A percentile compares a stretch with the other conserved stretches of the same genome.
Evolutionary conservation across 2,888 invertebrate genomes (phyloP).

Genomic region (Sympetrum striolatum): DNA sequence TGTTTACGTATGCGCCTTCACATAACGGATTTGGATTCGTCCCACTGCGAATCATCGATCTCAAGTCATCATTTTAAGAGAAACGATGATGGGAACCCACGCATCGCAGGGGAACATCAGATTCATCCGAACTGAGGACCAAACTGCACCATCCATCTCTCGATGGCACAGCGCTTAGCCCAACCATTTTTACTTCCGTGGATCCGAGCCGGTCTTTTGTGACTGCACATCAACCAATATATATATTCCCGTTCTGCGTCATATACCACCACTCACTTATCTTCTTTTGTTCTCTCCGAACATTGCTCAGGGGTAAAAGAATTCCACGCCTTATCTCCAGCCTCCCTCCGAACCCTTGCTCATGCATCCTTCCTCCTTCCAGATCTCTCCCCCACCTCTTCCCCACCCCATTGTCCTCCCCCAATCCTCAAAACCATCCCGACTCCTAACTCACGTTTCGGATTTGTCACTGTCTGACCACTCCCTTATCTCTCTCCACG

Average conservation of each 20-base stretch:
- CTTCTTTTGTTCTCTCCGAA: slow-evolving; percentile 31
- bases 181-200: background rate
- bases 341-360: background rate
- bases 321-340: background rate
- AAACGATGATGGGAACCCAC: too few species aligned
- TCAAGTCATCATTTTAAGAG: too few species aligned
- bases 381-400: background rate
- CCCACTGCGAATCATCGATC: too few species aligned
- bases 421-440: background rate
- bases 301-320: background rate
- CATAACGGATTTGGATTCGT: too few species aligned
- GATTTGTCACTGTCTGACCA: slow-evolving; percentile 29
- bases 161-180: background rate
- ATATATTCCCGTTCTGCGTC: background rate
- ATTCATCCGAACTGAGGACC: background rate
- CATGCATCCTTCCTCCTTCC: background rate
- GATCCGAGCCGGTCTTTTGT: background rate
- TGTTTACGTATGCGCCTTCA: too few species aligned
- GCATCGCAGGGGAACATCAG: too few species aligned
- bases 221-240: slow-evolving; percentile 4
- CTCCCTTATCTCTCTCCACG: slow-evolving; percentile 9
- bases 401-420: background rate
- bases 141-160: background rate
- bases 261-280: slow-evolving; percentile 26
- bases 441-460: background rate